Evolutionary conservation across 2,797 vertebrate genomes (phyloP).

Genomic region (Semaprochilodus insignis): DNA sequence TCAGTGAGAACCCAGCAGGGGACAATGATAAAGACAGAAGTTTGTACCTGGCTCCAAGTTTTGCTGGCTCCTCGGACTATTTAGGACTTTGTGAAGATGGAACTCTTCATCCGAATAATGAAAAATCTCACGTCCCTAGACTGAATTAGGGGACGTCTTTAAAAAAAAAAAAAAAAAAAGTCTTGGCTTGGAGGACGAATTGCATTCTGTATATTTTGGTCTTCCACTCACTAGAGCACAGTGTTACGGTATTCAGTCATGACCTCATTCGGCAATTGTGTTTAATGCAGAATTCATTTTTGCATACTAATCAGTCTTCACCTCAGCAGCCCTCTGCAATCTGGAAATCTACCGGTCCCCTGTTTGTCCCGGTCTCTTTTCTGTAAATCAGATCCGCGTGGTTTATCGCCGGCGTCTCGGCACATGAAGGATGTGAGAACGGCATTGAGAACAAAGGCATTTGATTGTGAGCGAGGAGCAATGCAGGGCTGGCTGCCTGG

Average conservation of each 20-base stretch:
- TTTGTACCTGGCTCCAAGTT: slow-evolving; percentile 5
- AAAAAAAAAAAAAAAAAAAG: not conserved
- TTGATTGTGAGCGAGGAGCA: slow-evolving; percentile 27
- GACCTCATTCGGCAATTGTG: not conserved
- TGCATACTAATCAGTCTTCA: slow-evolving; percentile 30
- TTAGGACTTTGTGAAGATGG: slow-evolving; percentile 19
- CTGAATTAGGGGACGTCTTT: slow-evolving; percentile 29
- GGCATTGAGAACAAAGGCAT: slow-evolving; percentile 39
- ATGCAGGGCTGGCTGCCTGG: slow-evolving; percentile 15
- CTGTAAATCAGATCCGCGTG: slow-evolving; percentile 47
- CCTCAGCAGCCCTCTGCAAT: slow-evolving; percentile 54
- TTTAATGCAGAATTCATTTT: not conserved
- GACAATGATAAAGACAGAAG: slow-evolving; percentile 23
- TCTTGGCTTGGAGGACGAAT: slow-evolving; percentile 7
- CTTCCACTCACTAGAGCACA: slow-evolving; percentile 32
- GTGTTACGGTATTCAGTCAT: slow-evolving; percentile 7
- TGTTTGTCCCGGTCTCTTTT: slow-evolving; percentile 41
- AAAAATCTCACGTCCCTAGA: slow-evolving; percentile 8
- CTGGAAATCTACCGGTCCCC: slow-evolving; percentile 57
- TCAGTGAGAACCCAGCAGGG: not conserved
- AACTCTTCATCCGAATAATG: slow-evolving; percentile 13
- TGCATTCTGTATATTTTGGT: slow-evolving; percentile 38
- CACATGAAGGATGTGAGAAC: slow-evolving; percentile 49
- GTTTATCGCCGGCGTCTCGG: slow-evolving; percentile 31
- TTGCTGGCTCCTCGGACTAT: slow-evolving; percentile 24